Evolutionary conservation across 2,888 invertebrate genomes (phyloP), one percentile per base, ranked within the genome.

Genomic region (Leptopilina syphax): DNA sequence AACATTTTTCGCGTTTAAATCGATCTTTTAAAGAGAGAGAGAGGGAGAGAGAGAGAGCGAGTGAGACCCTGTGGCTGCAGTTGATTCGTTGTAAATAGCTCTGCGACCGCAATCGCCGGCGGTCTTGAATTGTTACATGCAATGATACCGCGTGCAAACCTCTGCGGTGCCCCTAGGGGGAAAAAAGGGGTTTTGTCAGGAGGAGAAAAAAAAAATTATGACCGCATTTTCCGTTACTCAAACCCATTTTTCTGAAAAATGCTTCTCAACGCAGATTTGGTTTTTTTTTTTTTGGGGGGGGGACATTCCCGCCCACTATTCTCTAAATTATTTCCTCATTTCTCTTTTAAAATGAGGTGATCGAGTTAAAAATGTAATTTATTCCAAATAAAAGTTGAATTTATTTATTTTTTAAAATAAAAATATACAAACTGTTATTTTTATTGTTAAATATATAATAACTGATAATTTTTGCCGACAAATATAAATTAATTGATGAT

Each of bases 71-170:
- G 34, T 54, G 13, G 54, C 70, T 57, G 73, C 73, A 73, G 73
- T 73, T 73, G 73, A 73, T 73, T 73, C 57, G 73, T 60, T 73
- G 57, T 73, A 73, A 73, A 73, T 73, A 73, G 70, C 70, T 34
- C 10, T 9, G 10, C 9, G 73, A 73, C 73, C 73, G 41, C 73
- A 73, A 73, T 73, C 73, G 68, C 68, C 47, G 50, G n/a, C 18
- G 68, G 50, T 68, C 63, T 63, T 50, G 47, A 12, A 68, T 68
- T 68, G 47, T 68, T 50, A 68, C 47, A 44, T 68, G 24, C 24
- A 34, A 57, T 73, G 73, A 73, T 60, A 73, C 34, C 41, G 54
- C 73, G 50, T 10, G 47, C 47, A 47, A 73, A 4, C 57, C 73
- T 34, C 54, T 24, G 50, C 18, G 34, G 54, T 34, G 9, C 27